Percentiles rank a stretch among this genome's conserved stretches.
phyloP scores from a whole-genome alignment of 2,797 vertebrate genomes.

The Cyclura pinguis region DNA sequence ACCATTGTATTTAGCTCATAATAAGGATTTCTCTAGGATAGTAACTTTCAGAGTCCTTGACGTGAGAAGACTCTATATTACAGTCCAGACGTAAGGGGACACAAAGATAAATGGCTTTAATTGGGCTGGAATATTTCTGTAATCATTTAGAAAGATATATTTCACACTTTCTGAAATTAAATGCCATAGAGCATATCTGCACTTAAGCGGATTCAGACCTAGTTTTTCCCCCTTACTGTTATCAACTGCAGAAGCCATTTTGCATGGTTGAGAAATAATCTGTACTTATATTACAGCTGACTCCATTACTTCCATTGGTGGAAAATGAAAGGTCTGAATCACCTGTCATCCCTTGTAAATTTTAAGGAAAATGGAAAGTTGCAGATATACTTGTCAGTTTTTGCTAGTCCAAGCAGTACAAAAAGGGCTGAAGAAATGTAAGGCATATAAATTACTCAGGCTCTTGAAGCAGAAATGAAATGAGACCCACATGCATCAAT shows the following conservation, averaged over 20 bases:
- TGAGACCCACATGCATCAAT: background rate
- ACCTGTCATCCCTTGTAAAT: background rate
- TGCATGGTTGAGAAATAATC: conserved; percentile 4
- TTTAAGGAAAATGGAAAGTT: accelerated
- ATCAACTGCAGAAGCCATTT: conserved; percentile 3
- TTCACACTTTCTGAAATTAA: background rate
- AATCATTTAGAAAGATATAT: background rate
- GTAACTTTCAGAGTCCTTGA: background rate
- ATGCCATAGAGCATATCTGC: background rate
- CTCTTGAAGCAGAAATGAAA: too few relatives aligned
- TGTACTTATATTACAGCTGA: background rate
- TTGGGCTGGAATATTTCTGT: background rate
- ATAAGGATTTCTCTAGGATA: conserved; percentile 3
- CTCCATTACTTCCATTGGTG: background rate
- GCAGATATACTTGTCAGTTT: accelerated
- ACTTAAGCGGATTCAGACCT: background rate
- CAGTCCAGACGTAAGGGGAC: background rate
- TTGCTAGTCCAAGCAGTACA: background rate
- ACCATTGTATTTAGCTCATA: background rate
- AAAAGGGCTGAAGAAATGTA: background rate
- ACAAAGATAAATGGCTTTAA: background rate
- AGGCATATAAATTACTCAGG: background rate
- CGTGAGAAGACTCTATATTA: background rate
- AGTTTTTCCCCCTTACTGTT: background rate
- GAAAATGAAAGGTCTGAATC: background rate